Percentiles rank a stretch among this genome's conserved stretches.
Conservation (phyloP, 2,113 vertebrate species). For the Phalacrocorax brasilianus region DNA sequence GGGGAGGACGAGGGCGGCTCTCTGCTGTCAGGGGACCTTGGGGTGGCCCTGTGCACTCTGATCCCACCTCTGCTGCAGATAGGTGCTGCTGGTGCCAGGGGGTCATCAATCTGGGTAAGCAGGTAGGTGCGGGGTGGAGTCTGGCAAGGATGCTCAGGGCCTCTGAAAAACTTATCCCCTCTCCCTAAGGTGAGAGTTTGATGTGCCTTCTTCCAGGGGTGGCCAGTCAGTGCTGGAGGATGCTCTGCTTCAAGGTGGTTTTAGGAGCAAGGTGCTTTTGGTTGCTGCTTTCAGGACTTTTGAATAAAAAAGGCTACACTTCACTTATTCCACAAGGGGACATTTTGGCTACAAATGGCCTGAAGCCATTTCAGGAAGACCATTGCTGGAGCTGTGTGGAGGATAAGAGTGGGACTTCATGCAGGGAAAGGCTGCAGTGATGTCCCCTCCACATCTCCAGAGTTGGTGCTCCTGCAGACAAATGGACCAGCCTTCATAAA, state of each 20-base stretch:
- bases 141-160: neutral
- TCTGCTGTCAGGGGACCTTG: accelerated
- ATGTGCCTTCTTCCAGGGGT: neutral
- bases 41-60: neutral
- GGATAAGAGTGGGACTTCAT: neutral
- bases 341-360: too few relatives aligned
- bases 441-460: too few relatives aligned
- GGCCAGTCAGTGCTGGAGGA: neutral
- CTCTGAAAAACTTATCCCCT: neutral
- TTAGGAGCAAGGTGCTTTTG: neutral
- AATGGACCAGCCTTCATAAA: accelerated
- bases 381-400: neutral
- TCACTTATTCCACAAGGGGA: neutral
- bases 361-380: neutral
- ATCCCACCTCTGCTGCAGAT: neutral
- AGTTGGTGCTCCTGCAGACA: neutral
- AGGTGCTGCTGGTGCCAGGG: neutral
- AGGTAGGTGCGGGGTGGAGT: neutral
- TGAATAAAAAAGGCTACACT: neutral
- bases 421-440: accelerated
- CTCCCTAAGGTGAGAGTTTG: accelerated
- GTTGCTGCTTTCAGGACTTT: neutral
- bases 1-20: neutral
- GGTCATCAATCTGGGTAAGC: accelerated
- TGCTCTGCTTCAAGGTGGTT: neutral